Evolutionary conservation across 2,888 invertebrate species (phyloP).

Genomic region (Melikaiella ostensackeni): DNA sequence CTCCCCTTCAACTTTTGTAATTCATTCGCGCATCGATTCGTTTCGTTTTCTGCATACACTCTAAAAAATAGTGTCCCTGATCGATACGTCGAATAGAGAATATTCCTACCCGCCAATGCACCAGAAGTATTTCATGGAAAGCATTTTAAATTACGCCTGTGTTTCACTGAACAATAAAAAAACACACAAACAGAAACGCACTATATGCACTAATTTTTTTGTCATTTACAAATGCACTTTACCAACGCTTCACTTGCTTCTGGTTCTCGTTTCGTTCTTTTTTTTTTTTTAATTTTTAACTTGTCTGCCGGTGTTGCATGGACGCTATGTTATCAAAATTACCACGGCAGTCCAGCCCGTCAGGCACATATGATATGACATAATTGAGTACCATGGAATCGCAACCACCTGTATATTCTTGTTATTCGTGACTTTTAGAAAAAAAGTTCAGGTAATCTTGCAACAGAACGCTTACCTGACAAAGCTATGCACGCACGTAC

Average conservation of each 20-base stretch:
- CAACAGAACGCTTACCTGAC: slow-evolving; percentile 22
- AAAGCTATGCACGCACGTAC: slow-evolving; percentile 8
- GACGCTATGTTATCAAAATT: slow-evolving; percentile 43
- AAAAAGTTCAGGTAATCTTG: slow-evolving; percentile 31
- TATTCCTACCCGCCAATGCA: background rate
- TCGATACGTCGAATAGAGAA: background rate
- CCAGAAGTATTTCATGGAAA: background rate
- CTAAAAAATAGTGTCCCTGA: background rate
- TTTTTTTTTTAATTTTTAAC: background rate
- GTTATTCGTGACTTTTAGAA: slow-evolving; percentile 24
- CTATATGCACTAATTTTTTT: background rate
- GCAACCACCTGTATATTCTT: slow-evolving; percentile 35
- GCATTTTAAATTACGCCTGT: background rate
- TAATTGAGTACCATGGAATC: slow-evolving; percentile 43
- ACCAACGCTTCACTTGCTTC: slow-evolving; percentile 21
- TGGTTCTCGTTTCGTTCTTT: too few species aligned
- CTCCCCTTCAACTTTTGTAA: background rate
- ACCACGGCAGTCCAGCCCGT: slow-evolving; percentile 42
- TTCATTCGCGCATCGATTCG: background rate
- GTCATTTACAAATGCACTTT: slow-evolving; percentile 28
- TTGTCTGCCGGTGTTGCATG: background rate
- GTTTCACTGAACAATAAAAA: background rate
- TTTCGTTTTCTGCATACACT: background rate
- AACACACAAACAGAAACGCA: background rate
- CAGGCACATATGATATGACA: slow-evolving; percentile 44